Evolutionary conservation across 1,140 invertebrate genomes (phyloP).

Genomic region (Melanaphis sacchari): DNA sequence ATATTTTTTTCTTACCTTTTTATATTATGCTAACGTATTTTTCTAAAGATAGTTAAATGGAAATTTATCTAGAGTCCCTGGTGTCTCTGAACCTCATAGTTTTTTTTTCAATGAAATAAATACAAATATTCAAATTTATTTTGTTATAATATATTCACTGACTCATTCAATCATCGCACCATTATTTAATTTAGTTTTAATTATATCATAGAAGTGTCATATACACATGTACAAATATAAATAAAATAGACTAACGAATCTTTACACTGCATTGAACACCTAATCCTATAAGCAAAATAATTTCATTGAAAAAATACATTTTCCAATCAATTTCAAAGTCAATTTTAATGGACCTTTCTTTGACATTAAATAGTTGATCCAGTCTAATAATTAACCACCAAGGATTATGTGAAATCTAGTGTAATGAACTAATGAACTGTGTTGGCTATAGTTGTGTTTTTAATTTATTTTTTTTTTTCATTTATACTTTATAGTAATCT

Average conservation of each 20-base stretch:
- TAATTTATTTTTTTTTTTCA: not conserved
- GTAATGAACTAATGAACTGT: not conserved
- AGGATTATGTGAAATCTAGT: conserved; percentile 59
- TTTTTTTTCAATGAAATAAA: too few relatives aligned
- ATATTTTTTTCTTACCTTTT: too few relatives aligned
- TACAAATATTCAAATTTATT: too few relatives aligned
- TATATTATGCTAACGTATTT: too few relatives aligned
- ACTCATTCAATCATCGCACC: not conserved
- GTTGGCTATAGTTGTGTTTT: not conserved
- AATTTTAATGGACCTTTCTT: not conserved
- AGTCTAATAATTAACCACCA: not conserved
- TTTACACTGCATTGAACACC: not conserved
- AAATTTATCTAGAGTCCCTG: too few relatives aligned
- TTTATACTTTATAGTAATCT: not conserved
- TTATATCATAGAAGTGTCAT: not conserved
- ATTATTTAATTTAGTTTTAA: not conserved
- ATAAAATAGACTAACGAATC: not conserved
- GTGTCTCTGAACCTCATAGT: too few relatives aligned
- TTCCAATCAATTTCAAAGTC: not conserved
- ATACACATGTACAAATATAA: not conserved
- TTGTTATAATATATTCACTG: too few relatives aligned
- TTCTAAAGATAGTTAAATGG: too few relatives aligned
- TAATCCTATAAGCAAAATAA: not conserved
- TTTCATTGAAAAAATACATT: not conserved
- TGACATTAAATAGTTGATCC: not conserved